phyloP scores from a whole-genome alignment of 2,113 vertebrate species.

The Cyanoramphus novaezelandiae region DNA sequence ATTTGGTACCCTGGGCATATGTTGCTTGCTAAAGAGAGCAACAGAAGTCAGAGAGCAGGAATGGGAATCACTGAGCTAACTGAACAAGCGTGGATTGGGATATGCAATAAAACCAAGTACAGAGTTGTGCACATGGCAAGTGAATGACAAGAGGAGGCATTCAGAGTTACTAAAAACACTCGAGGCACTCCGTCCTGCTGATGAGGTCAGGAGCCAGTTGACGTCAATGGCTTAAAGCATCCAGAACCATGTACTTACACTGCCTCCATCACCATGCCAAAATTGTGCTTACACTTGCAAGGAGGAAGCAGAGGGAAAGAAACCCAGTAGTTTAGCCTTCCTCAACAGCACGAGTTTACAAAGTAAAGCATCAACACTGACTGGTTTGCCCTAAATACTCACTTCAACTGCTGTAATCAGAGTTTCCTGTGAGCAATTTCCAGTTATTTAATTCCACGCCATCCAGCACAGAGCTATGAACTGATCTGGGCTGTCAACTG shows the following conservation, averaged over 20 bases:
- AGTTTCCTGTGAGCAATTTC: neutral
- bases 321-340: neutral
- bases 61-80: neutral
- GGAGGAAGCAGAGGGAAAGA: neutral
- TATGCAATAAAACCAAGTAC: neutral
- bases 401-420: neutral
- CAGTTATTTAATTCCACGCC: neutral
- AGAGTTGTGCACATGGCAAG: rapidly evolving
- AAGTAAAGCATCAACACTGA: neutral
- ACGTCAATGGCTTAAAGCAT: neutral
- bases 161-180: neutral
- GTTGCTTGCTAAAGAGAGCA: neutral
- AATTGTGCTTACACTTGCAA: neutral
- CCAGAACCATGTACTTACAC: neutral
- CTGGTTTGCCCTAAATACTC: neutral
- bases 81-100: neutral
- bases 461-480: neutral
- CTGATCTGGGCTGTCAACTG: neutral
- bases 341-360: neutral
- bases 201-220: neutral
- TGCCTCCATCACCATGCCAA: neutral
- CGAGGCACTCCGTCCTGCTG: neutral
- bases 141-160: neutral
- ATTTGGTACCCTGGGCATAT: neutral
- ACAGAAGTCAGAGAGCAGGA: neutral